Evolutionary conservation across 2,888 invertebrate species (phyloP).

Genomic region (Cecidostiba fungosa): DNA sequence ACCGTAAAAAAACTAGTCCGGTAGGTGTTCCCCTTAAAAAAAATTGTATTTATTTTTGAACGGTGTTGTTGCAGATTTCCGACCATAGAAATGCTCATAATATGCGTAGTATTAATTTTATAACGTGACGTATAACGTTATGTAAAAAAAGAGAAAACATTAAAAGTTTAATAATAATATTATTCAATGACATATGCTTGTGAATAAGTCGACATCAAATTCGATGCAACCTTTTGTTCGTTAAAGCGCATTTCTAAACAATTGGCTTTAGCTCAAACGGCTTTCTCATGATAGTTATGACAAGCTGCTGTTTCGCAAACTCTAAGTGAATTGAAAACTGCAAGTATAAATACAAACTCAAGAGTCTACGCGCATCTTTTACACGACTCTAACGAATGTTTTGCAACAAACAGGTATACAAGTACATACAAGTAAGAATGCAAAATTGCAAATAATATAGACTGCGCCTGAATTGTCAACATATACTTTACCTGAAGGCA

Average conservation of each 20-base stretch:
- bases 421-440: not conserved
- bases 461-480: not conserved
- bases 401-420: not conserved
- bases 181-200: not conserved
- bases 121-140: no score
- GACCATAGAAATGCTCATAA: no score
- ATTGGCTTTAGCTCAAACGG: not conserved
- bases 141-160: no score
- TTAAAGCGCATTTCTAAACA: not conserved
- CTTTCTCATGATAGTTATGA: not conserved
- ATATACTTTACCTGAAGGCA: slow-evolving; percentile 60
- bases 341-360: not conserved
- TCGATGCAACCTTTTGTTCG: not conserved
- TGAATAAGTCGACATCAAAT: not conserved
- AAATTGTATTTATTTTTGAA: no score
- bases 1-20: no score
- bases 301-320: not conserved
- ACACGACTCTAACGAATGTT: not conserved
- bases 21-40: no score
- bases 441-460: not conserved
- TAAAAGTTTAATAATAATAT: not conserved
- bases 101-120: no score
- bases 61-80: no score
- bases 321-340: not conserved
- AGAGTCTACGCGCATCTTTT: not conserved